phyloP scores from a whole-genome alignment of 2,113 vertebrate genomes.

The Corynorhinus townsendii region DNA sequence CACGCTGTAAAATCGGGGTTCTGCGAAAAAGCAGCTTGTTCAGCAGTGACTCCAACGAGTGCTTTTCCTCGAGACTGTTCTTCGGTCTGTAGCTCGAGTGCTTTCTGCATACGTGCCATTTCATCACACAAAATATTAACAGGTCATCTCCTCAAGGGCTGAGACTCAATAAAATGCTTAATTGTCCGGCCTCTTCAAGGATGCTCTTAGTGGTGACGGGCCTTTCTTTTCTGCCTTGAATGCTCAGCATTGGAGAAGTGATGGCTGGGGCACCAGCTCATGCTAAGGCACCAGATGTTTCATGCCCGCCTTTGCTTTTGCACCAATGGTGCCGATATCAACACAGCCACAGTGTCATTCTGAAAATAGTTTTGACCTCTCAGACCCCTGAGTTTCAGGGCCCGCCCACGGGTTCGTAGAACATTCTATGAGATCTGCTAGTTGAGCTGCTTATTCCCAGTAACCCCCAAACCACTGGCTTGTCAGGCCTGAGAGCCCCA shows the following conservation, averaged over 20 bases:
- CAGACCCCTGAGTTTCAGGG: neutral
- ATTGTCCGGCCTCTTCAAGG: neutral
- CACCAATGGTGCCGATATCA: neutral
- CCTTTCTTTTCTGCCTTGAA: neutral
- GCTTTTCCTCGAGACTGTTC: neutral
- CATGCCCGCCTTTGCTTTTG: neutral
- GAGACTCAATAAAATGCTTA: neutral
- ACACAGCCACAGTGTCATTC: fast-evolving
- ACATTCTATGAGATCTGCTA: neutral
- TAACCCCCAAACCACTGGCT: neutral
- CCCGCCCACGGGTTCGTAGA: neutral
- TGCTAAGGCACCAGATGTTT: fast-evolving
- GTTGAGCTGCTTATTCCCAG: neutral
- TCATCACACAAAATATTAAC: neutral
- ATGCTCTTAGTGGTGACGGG: neutral
- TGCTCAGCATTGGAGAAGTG: neutral
- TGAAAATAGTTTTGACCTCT: neutral
- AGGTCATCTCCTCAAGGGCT: neutral
- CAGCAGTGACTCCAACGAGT: fast-evolving
- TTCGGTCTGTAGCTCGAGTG: fast-evolving
- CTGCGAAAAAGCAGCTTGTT: neutral
- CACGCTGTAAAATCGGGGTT: neutral
- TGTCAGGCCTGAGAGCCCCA: neutral
- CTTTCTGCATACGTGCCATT: fast-evolving
- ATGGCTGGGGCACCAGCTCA: fast-evolving